Percentiles rank a stretch among this genome's conserved stretches.
Conservation (phyloP, 2,113 vertebrate genomes). For the Empidonax alnorum region DNA sequence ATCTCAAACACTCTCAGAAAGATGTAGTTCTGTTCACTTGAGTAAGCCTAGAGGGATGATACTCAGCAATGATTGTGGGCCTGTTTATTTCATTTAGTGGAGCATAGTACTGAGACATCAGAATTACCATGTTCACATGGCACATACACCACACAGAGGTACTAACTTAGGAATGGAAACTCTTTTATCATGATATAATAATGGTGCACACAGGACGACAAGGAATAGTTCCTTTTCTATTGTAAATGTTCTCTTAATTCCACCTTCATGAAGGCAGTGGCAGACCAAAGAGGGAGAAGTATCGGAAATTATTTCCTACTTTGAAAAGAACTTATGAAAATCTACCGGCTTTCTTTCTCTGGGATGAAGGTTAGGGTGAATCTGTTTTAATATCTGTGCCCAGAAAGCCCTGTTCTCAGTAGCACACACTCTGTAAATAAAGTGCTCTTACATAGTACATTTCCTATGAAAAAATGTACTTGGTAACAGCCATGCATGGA, state of each 20-base stretch:
- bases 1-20: not conserved
- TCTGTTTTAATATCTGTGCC: not conserved
- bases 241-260: not conserved
- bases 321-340: not conserved
- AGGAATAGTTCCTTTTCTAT: not conserved
- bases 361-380: not conserved
- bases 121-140: not conserved
- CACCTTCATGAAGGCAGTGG: not conserved
- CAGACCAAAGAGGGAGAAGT: not conserved
- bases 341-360: not conserved
- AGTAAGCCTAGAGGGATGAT: not conserved
- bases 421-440: not conserved
- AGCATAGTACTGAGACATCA: not conserved
- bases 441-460: not conserved
- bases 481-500: not conserved
- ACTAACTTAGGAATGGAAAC: not conserved
- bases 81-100: constrained; percentile 9
- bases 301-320: not conserved
- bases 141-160: not conserved
- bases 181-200: not conserved
- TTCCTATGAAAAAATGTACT: not conserved
- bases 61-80: not conserved
- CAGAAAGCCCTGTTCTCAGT: not conserved
- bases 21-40: not conserved
- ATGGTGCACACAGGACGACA: not conserved